Conservation (phyloP, 2,888 invertebrate species). For the Drosophila aldrichi region DNA sequence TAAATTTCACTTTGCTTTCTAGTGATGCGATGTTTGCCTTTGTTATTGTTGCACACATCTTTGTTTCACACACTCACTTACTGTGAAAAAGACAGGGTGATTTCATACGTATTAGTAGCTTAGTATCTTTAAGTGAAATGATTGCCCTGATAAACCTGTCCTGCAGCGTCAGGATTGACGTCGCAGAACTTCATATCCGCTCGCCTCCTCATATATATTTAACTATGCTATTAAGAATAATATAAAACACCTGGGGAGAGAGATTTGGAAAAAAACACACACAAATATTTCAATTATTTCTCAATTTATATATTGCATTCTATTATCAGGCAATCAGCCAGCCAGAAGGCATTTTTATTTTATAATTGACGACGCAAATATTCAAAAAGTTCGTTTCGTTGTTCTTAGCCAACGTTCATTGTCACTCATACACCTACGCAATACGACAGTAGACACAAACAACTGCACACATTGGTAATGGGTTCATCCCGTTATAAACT, state of each 20-base stretch:
- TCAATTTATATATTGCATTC: slow-evolving; percentile 23
- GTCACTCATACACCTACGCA: slow-evolving; percentile 41
- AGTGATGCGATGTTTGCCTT: slow-evolving; percentile 49
- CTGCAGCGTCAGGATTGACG: slow-evolving; percentile 47
- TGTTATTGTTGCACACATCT: slow-evolving; percentile 49
- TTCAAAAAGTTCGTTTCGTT: slow-evolving; percentile 49
- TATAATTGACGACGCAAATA: slow-evolving; percentile 41
- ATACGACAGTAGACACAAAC: slow-evolving; percentile 25
- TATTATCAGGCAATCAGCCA: slow-evolving; percentile 32
- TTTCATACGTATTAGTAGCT: slow-evolving; percentile 24
- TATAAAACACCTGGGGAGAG: not conserved
- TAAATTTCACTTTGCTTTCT: slow-evolving; percentile 79
- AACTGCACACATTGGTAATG: slow-evolving; percentile 30
- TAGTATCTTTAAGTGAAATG: slow-evolving; percentile 43
- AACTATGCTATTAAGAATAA: slow-evolving; percentile 1
- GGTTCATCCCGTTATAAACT: slow-evolving; percentile 45
- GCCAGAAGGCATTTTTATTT: slow-evolving; percentile 26
- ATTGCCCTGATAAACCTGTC: slow-evolving; percentile 70
- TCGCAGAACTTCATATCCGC: slow-evolving; percentile 22
- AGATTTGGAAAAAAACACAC: not conserved
- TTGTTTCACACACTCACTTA: slow-evolving; percentile 48
- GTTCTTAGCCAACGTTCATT: slow-evolving; percentile 54
- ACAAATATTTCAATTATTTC: not conserved
- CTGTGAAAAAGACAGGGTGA: slow-evolving; percentile 35
- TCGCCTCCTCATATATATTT: slow-evolving; percentile 26